These are phyloP conservation scores for Cheumatopsyche charites DNA, from an alignment of 1,140 invertebrate genomes.

Conservation along the genomic window DNA sequence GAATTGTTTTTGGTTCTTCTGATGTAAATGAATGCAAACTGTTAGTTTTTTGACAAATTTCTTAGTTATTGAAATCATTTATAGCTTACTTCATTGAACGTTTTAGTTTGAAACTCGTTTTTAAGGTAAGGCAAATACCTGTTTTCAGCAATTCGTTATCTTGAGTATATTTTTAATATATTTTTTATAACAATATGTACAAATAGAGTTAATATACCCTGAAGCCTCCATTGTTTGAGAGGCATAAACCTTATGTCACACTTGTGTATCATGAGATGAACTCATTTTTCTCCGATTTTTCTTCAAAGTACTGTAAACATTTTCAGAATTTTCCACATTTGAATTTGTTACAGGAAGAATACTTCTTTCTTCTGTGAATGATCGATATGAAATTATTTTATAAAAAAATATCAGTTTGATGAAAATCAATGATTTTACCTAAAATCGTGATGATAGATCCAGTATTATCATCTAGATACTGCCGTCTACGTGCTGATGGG, in stretches of 20 bases:
- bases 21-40: too few relatives aligned
- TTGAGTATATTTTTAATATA: too few relatives aligned
- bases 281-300: constrained; percentile 36
- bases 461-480: constrained; percentile 63
- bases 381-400: constrained; percentile 6
- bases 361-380: constrained; percentile 66
- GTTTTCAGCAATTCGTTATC: too few relatives aligned
- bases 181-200: neutral
- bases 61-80: too few relatives aligned
- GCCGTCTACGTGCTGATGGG: constrained; percentile 65
- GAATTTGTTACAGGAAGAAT: constrained; percentile 77
- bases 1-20: too few relatives aligned
- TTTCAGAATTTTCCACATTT: constrained; percentile 81
- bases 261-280: constrained; percentile 42
- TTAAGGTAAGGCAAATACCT: too few relatives aligned
- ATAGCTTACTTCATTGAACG: too few relatives aligned
- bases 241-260: constrained; percentile 46
- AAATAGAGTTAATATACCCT: constrained; percentile 27
- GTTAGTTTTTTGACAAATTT: too few relatives aligned
- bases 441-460: constrained; percentile 65
- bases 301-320: constrained; percentile 54
- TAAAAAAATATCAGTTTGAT: neutral
- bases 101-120: too few relatives aligned
- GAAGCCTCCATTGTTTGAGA: constrained; percentile 41
- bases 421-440: constrained; percentile 48